Evolutionary conservation across 1,140 invertebrate genomes (phyloP).

Genomic region (Megalopta genalis): DNA sequence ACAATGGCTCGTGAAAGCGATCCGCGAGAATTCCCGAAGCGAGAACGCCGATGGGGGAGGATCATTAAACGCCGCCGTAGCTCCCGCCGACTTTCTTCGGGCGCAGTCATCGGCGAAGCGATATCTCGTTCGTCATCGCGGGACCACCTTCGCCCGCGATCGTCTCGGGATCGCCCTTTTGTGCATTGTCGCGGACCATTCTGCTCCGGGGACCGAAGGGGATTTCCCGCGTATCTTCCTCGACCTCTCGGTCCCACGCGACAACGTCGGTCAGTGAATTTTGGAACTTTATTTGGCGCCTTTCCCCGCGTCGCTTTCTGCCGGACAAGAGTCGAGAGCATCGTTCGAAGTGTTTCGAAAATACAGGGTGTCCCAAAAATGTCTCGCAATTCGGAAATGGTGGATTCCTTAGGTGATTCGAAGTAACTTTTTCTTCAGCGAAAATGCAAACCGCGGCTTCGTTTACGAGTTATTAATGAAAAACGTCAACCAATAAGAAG

Average conservation of each 20-base stretch:
- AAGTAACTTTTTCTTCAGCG: too few relatives aligned
- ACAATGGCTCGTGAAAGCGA: constrained; percentile 61
- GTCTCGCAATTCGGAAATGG: too few relatives aligned
- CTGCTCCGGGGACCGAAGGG: background rate
- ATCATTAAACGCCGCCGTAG: constrained; percentile 32
- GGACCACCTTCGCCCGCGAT: constrained; percentile 11
- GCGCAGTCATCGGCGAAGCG: constrained; percentile 23
- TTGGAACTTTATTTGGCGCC: too few relatives aligned
- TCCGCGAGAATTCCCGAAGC: constrained; percentile 9
- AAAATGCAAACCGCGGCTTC: too few relatives aligned
- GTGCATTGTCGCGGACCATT: background rate
- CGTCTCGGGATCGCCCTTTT: constrained; percentile 22
- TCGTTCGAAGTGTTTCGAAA: too few relatives aligned
- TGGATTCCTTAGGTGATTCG: too few relatives aligned
- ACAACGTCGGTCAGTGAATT: too few relatives aligned
- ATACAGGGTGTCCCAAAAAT: too few relatives aligned
- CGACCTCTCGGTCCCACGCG: background rate
- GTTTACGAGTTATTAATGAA: too few relatives aligned
- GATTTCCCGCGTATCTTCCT: background rate
- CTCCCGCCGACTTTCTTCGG: constrained; percentile 34
- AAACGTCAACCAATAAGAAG: too few relatives aligned
- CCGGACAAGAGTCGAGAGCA: too few relatives aligned
- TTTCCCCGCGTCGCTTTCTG: too few relatives aligned
- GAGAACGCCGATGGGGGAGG: constrained; percentile 39
- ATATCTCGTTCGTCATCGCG: constrained; percentile 34